Percentiles rank a stretch among this genome's conserved stretches.
phyloP scores from a whole-genome alignment of 2,113 vertebrate species.

The Hypanus sabinus region DNA sequence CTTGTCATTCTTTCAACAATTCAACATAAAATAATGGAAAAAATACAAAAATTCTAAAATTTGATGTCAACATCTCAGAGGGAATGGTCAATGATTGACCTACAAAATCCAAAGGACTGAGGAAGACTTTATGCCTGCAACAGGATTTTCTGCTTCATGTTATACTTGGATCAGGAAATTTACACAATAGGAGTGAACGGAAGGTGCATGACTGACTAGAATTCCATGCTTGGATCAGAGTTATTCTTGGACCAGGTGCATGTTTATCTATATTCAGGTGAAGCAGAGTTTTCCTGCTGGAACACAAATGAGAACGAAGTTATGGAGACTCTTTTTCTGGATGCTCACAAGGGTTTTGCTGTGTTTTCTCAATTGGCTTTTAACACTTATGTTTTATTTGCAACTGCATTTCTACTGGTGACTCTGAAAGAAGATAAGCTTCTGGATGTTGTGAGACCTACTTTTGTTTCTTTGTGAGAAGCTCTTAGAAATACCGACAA shows the following conservation, averaged over 20 bases:
- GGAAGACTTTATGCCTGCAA: not conserved
- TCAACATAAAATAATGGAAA: not conserved
- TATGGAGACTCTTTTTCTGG: not conserved
- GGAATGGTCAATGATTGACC: not conserved
- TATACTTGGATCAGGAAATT: conserved; percentile 29
- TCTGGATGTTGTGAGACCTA: not conserved
- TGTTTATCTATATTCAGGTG: conserved; percentile 16
- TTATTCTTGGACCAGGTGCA: conserved; percentile 22
- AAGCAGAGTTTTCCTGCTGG: not conserved
- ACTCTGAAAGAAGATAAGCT: not conserved
- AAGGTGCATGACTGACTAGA: not conserved
- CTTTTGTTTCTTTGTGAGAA: not conserved
- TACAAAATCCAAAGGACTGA: not conserved
- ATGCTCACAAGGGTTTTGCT: not conserved
- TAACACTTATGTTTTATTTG: not conserved
- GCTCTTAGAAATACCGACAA: not conserved
- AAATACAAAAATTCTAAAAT: not conserved
- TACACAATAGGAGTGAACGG: conserved; percentile 29
- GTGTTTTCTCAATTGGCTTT: not conserved
- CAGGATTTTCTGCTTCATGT: conserved; percentile 13
- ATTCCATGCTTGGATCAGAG: conserved; percentile 13
- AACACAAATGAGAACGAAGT: not conserved
- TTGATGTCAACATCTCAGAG: not conserved
- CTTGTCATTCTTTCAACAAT: not conserved
- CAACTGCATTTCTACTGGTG: not conserved